Evolutionary conservation across 1,140 invertebrate genomes (phyloP).

Genomic region (Atopsyche davidsoni): DNA sequence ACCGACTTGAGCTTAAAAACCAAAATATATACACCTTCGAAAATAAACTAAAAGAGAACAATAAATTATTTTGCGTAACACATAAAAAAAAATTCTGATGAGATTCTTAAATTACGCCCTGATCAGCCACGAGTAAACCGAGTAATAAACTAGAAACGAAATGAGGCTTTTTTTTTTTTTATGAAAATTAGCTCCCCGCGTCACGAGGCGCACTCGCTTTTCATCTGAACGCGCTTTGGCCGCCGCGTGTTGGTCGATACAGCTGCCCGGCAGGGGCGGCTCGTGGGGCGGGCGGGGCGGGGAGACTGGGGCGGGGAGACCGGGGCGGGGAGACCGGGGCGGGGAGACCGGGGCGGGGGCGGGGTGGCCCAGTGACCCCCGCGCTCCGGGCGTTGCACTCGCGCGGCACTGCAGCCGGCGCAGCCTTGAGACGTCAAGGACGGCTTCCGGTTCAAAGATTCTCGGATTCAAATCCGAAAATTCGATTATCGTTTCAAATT

Average conservation of each 20-base stretch:
- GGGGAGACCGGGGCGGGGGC: slow-evolving; percentile 36
- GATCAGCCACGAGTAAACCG: no score
- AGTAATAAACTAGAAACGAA: neutral
- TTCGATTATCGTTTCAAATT: no score
- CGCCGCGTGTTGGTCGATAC: slow-evolving; percentile 30
- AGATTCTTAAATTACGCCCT: no score
- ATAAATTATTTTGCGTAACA: no score
- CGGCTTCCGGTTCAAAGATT: no score
- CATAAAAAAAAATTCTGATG: no score
- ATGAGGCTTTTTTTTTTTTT: neutral
- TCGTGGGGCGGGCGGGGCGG: slow-evolving; percentile 30
- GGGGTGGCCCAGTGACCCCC: slow-evolving; percentile 26
- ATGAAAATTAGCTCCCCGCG: no score
- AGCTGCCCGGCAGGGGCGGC: slow-evolving; percentile 39
- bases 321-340: slow-evolving; percentile 24
- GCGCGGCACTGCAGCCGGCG: slow-evolving; percentile 1
- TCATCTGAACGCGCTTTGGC: slow-evolving; percentile 21
- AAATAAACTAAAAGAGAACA: no score
- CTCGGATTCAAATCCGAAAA: no score
- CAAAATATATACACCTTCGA: no score
- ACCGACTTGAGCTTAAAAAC: no score
- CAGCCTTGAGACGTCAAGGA: neutral
- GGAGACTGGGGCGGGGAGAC: slow-evolving; percentile 36
- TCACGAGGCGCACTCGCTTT: no score
- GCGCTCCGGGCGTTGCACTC: slow-evolving; percentile 7